Evolutionary conservation across 2,797 vertebrate species (phyloP), one percentile per base, ranked within the genome.

Genomic region (Myiotriccus ornatus): DNA sequence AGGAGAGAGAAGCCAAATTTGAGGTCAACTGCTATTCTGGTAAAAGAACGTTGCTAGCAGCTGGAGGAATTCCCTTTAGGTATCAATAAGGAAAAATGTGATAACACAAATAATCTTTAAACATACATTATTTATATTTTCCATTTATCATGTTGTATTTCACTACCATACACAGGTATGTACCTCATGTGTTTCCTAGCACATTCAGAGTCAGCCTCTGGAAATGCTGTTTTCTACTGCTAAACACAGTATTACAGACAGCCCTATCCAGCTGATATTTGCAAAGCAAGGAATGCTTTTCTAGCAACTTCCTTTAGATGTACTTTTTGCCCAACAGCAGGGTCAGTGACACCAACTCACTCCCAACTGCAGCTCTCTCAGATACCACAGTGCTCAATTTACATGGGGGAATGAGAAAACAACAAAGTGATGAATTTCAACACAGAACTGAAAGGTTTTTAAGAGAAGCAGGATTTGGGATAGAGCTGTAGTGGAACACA

Each of bases 281-380:
- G 69, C 94, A 90, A 93, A 93, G 77, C 77, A 91, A 92, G 79
- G 12, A 52, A 69, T 32, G n/a, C 79, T 92, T 91, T 93, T 50
- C 79, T 49, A 93, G 62, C 63, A 86, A 79, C 80, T 65, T 90
- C 83, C 70, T 90, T 79, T 55, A 14, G 22, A 78, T 69, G 52
- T 74, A 65, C 60, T 59, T 65, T 86, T 32, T 86, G 57, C 55
- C 73, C 82, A 91, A 86, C 47, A 86, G 73, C 76, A 73, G 59
- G 92, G 83, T 82, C 87, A 60, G 21, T 22, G 67, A 34, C 53
- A 88, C 62, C 76, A 70, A 44, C 44, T 47, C 82, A 17, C 27
- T 46, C 76, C 76, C 77, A 41, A 28, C 44, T 84, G 44, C 70
- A 87, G 59, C 59, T 23, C 71, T 57, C 64, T 70, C 55, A 34